Conservation (phyloP, 2,113 vertebrate species). For the Poeciliopsis occidentalis region DNA sequence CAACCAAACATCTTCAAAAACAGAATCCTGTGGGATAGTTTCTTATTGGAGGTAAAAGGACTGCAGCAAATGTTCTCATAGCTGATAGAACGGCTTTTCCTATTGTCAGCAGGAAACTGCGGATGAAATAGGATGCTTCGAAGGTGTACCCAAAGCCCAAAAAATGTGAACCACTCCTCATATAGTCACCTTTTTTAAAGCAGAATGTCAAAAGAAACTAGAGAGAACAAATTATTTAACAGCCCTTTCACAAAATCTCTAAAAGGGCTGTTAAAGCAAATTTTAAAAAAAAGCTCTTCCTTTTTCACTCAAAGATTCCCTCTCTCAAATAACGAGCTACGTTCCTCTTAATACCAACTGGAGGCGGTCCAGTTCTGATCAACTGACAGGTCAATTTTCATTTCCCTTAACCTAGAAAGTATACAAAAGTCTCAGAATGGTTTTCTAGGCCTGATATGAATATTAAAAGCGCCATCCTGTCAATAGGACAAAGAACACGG, state of each 20-base stretch:
- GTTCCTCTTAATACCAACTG: slow-evolving; percentile 22
- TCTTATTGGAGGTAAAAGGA: slow-evolving; percentile 1
- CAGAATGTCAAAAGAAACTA: slow-evolving; percentile 6
- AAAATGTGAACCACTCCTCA: slow-evolving; percentile 51
- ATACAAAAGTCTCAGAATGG: slow-evolving; percentile 28
- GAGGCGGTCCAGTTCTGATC: slow-evolving; percentile 49
- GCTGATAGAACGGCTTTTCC: slow-evolving; percentile 27
- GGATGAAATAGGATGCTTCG: slow-evolving; percentile 50
- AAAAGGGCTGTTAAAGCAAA: not conserved
- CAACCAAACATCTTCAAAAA: slow-evolving; percentile 15
- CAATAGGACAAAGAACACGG: slow-evolving; percentile 60
- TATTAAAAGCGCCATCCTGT: slow-evolving; percentile 68
- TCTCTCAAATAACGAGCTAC: slow-evolving; percentile 3
- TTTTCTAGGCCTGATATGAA: slow-evolving; percentile 53
- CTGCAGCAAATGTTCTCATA: slow-evolving; percentile 24
- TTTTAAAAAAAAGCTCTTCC: not conserved
- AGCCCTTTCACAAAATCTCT: not conserved
- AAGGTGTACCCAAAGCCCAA: slow-evolving; percentile 49
- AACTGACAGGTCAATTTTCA: slow-evolving; percentile 62
- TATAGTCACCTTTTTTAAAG: no score
- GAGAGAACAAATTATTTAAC: slow-evolving; percentile 11
- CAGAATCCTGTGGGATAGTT: not conserved
- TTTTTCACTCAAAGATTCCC: not conserved
- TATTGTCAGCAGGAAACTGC: slow-evolving; percentile 41
- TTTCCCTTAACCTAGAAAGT: slow-evolving; percentile 25